Conservation (phyloP, 2,888 invertebrate species). For the Sphaerophoria taeniata region DNA sequence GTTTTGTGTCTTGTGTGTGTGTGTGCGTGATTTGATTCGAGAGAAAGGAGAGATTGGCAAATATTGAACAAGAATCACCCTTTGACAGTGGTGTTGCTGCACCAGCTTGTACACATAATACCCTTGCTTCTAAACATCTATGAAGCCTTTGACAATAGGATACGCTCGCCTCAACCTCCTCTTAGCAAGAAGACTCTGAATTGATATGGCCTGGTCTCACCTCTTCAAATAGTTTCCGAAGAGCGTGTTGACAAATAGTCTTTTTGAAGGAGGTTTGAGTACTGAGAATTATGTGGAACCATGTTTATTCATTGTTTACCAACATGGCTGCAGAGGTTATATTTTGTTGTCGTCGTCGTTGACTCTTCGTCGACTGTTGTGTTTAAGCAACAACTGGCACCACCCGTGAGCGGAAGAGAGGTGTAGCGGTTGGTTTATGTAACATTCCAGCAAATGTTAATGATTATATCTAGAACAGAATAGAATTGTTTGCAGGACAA, state of each 20-base stretch:
- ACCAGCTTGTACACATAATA: constrained; percentile 11
- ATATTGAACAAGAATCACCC: constrained; percentile 54
- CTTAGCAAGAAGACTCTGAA: too few species aligned
- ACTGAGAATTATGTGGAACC: too few species aligned
- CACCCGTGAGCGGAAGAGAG: too few species aligned
- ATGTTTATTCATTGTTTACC: too few species aligned
- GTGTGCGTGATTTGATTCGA: not conserved
- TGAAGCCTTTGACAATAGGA: constrained; percentile 21
- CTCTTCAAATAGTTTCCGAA: not conserved
- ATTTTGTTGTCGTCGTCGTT: too few species aligned
- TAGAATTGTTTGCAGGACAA: not conserved
- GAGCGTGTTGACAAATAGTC: constrained; percentile 7
- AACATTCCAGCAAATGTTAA: not conserved
- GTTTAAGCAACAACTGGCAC: not conserved
- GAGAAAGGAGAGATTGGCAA: constrained; percentile 1
- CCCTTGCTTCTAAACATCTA: constrained; percentile 34
- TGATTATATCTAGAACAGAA: not conserved
- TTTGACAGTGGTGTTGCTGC: constrained; percentile 22
- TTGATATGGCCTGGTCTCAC: too few species aligned
- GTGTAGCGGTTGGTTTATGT: constrained; percentile 3
- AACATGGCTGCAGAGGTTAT: too few species aligned
- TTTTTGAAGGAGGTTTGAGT: not conserved
- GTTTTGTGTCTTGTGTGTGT: not conserved
- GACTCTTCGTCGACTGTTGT: too few species aligned
- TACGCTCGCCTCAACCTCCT: not conserved